Base-by-base conservation (phyloP, 37 sponge, comb jelly and placozoan species). In the Trichoplax adhaerens region DNA sequence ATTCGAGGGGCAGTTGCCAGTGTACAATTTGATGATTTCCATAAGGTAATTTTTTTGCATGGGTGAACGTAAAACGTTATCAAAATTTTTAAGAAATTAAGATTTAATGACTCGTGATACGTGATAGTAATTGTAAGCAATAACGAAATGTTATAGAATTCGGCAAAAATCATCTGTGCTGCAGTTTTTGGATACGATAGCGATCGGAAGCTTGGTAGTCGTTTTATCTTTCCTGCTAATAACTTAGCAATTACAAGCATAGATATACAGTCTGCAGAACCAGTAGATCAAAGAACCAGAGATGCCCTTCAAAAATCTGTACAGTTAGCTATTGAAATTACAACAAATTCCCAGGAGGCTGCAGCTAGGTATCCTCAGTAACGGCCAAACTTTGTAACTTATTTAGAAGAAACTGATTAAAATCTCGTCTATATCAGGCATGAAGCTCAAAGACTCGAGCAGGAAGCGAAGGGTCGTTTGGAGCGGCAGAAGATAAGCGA, bases 261-360 rank as follows among this genome's bases (percentile, higher is more conserved):
- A 65, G 98, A 95, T 68, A 95, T 95, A 79, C 98, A 97, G 72
- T 98, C 99, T 4, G 99, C 89, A 68, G 99, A 98, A 79, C 99
- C 99, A 5, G 99, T 91, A 61, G 99, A 98, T 71, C 99, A 98
- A 87, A 56, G 99, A 57, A 98, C 99, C n/a, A 67, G 93, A 52
- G 99, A 98, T 71, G 87, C 99, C 53, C 91, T 98, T n/a, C 93
- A 92, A 81, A 95, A 95, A 82, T 95, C 98, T 0, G 98, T 95
- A 49, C 98, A 95, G 75, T 72, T 95, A 65, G 98, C 98, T 70
- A 95, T 95, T 64, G 98, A 95, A 78, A 95, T 95, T 72, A 95
- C 98, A 50, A 95, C 98, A 56, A 91, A 90, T 81, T 95, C 98
- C 12, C 98, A 95, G 80, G 98, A 95, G 73, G 98, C 98, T 4